Conservation (phyloP, 2,888 invertebrate species). For the Monopis laevigella region DNA sequence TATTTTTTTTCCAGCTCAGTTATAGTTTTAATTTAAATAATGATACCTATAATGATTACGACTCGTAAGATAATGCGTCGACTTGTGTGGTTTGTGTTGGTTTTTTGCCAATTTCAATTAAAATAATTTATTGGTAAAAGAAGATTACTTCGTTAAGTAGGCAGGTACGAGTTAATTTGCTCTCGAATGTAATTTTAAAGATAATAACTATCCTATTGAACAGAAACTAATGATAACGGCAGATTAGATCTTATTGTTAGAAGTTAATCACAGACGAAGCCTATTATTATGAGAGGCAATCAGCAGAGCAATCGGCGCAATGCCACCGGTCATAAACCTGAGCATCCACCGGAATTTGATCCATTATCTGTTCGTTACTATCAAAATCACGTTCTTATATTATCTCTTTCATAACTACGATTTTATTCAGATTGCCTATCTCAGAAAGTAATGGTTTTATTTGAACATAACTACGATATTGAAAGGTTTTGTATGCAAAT, state of each 20-base stretch:
- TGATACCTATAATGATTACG: too few relatives aligned
- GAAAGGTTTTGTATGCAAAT: conserved; percentile 3
- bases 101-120: too few relatives aligned
- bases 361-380: neutral
- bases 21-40: too few relatives aligned
- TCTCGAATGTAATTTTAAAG: too few relatives aligned
- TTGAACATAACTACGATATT: neutral
- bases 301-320: neutral
- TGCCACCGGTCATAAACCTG: conserved; percentile 8
- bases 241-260: conserved; percentile 10
- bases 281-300: conserved; percentile 5
- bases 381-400: conserved; percentile 1
- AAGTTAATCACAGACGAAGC: conserved; percentile 8
- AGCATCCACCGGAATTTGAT: conserved; percentile 5
- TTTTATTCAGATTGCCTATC: neutral
- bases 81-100: too few relatives aligned
- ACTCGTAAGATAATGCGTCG: too few relatives aligned
- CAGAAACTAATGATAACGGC: conserved; percentile 1
- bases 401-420: neutral
- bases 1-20: too few relatives aligned
- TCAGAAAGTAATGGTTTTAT: neutral
- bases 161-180: too few relatives aligned
- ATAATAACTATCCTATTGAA: conserved; percentile 1
- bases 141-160: too few relatives aligned
- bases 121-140: too few relatives aligned